A percentile compares a stretch with the other conserved stretches of the same genome.
Conservation (phyloP, 2,113 vertebrate species). For the Fulmarus glacialis region DNA sequence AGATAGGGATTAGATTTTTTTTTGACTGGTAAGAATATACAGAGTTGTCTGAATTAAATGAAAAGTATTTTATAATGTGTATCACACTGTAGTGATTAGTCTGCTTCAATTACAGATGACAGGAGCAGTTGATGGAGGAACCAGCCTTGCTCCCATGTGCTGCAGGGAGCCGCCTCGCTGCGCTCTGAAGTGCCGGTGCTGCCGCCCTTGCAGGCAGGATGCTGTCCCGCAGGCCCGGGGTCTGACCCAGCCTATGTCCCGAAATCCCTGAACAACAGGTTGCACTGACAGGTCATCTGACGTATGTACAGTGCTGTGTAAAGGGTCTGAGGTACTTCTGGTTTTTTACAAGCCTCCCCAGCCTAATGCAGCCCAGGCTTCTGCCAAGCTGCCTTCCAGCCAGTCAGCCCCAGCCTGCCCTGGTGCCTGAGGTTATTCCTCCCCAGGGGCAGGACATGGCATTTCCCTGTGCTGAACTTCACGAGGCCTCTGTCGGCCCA, state of each 20-base stretch:
- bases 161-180: fast-evolving
- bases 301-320: neutral
- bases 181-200: fast-evolving
- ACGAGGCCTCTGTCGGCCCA: neutral
- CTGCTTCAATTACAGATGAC: neutral
- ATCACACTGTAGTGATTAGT: neutral
- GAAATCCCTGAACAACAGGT: neutral
- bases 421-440: neutral
- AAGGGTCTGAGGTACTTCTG: neutral
- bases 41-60: neutral
- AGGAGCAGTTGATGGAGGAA: neutral
- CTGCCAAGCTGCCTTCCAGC: neutral
- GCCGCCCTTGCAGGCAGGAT: neutral
- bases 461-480: neutral
- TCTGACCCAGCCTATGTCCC: neutral
- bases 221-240: neutral
- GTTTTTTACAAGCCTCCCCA: neutral
- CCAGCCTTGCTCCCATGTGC: neutral
- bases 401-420: neutral
- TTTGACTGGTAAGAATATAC: neutral
- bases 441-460: neutral
- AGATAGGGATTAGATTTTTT: neutral
- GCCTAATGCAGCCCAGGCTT: neutral
- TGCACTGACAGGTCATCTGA: neutral
- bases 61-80: neutral